Evolutionary conservation across 1,140 invertebrate genomes (phyloP).

Genomic region (Oreohelix idahoensis): DNA sequence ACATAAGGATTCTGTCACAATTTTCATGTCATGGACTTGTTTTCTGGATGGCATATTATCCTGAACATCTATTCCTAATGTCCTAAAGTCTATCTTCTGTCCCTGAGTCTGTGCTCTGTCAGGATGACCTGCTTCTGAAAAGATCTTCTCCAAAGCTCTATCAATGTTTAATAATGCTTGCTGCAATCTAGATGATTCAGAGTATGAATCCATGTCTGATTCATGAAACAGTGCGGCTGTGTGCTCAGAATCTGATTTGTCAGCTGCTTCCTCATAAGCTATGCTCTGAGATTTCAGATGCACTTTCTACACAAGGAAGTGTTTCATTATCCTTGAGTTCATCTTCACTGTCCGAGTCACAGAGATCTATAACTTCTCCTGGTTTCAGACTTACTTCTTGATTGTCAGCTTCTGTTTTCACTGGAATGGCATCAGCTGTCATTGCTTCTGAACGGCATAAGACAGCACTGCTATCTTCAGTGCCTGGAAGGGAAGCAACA

Average conservation of each 20-base stretch:
- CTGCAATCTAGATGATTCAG: not conserved
- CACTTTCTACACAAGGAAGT: too few relatives aligned
- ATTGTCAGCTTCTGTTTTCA: not conserved
- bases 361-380: constrained; percentile 3
- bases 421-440: not conserved
- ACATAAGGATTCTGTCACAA: too few relatives aligned
- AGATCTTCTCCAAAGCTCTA: too few relatives aligned
- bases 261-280: too few relatives aligned
- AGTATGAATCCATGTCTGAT: not conserved
- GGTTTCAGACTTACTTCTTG: not conserved
- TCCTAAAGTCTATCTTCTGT: not conserved
- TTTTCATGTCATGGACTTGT: not conserved
- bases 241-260: not conserved
- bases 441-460: not conserved
- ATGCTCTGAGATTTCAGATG: too few relatives aligned
- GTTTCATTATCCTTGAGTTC: not conserved
- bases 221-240: not conserved
- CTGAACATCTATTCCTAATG: not conserved
- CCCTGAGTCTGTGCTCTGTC: too few relatives aligned
- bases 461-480: not conserved
- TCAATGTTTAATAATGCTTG: too few relatives aligned
- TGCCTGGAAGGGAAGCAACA: not conserved
- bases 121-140: too few relatives aligned
- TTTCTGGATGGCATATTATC: not conserved
- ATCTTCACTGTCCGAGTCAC: not conserved